These are phyloP conservation scores for Anthopleura sola DNA, from an alignment of 64 coral and sea anemone species.

Conservation along the genomic window DNA sequence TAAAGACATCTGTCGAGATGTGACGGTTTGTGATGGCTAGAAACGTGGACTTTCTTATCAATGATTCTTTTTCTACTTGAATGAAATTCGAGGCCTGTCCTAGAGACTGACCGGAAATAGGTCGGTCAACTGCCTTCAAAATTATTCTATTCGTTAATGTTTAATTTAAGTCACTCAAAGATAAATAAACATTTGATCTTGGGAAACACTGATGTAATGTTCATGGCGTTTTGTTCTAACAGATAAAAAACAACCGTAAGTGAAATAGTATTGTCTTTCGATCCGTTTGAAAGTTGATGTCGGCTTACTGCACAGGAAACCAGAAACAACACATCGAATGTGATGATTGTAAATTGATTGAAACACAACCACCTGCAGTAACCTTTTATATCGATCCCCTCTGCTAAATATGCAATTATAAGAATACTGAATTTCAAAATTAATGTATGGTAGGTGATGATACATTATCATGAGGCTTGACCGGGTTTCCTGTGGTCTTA, in stretches of 20 bases:
- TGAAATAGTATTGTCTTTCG: no score
- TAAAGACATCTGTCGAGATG: background rate
- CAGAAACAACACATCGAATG: no score
- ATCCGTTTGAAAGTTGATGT: background rate
- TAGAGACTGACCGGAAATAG: background rate
- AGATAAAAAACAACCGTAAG: no score
- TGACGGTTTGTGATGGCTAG: background rate
- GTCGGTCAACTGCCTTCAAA: background rate
- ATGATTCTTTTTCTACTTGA: background rate
- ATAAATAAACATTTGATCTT: background rate
- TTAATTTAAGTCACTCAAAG: background rate
- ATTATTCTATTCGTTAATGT: constrained; percentile 8
- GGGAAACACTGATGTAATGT: background rate
- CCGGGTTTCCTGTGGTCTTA: no score
- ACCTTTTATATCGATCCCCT: no score
- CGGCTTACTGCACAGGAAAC: no score
- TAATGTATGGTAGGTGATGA: no score
- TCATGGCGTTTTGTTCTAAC: background rate
- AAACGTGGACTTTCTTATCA: background rate
- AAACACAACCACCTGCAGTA: no score
- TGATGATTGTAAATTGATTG: no score
- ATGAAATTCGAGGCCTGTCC: constrained; percentile 16
- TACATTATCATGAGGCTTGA: no score
- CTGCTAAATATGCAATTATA: no score
- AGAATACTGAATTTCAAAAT: no score